Evolutionary conservation across 2,113 vertebrate genomes (phyloP).

Genomic region (Nibea albiflora): DNA sequence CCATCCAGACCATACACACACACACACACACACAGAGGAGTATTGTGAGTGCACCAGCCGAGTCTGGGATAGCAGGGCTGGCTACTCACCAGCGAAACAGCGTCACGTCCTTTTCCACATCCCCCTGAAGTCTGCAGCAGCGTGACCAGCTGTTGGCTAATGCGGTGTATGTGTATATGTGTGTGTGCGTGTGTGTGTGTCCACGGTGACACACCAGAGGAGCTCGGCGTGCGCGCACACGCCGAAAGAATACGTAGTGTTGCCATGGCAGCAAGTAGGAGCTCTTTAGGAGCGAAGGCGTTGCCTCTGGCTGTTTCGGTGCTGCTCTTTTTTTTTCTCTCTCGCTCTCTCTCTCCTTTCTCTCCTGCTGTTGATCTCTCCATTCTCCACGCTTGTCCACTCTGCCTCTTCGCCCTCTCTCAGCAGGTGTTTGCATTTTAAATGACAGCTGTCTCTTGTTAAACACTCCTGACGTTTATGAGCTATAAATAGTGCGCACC

Average conservation of each 20-base stretch:
- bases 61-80: constrained; percentile 44
- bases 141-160: constrained; percentile 75
- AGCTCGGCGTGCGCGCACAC: constrained; percentile 49
- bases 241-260: constrained; percentile 57
- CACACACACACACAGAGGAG: not conserved
- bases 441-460: constrained; percentile 50
- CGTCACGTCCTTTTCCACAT: constrained; percentile 63
- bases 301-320: constrained; percentile 67
- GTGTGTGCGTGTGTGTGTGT: constrained; percentile 37
- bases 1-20: constrained; percentile 28
- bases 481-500: constrained; percentile 58
- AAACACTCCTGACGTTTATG: constrained; percentile 20
- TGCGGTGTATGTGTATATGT: constrained; percentile 48
- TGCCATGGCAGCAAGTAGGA: constrained; percentile 78
- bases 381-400: constrained; percentile 33
- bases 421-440: constrained; percentile 56
- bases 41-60: constrained; percentile 30
- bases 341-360: not conserved
- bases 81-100: constrained; percentile 68
- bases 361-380: constrained; percentile 53
- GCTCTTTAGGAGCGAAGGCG: constrained; percentile 73
- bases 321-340: constrained; percentile 49
- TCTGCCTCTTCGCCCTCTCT: constrained; percentile 28
- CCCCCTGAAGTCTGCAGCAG: constrained; percentile 74
- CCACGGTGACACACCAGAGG: constrained; percentile 41